Percentiles rank a stretch among this genome's conserved stretches.
Conservation (phyloP, 2,797 vertebrate genomes). For the Loriculus beryllinus region DNA sequence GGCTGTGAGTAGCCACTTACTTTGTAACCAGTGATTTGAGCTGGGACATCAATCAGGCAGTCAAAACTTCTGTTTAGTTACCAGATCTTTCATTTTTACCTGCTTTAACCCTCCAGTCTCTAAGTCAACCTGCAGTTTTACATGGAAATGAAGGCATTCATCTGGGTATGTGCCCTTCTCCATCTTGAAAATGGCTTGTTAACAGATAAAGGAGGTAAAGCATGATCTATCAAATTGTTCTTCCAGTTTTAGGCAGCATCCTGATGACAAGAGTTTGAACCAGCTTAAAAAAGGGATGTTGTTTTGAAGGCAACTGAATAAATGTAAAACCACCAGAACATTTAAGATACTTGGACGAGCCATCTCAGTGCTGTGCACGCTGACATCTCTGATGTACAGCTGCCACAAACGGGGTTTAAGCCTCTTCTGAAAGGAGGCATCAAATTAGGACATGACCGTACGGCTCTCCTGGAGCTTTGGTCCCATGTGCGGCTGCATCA, state of each 20-base stretch:
- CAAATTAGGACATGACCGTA: neutral
- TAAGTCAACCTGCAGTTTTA: neutral
- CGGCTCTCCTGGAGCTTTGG: neutral
- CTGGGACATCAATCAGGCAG: neutral
- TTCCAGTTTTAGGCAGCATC: neutral
- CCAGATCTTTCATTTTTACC: neutral
- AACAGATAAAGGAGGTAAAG: neutral
- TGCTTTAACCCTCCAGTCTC: neutral
- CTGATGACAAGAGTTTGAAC: neutral
- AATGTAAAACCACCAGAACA: neutral
- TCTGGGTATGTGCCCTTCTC: neutral
- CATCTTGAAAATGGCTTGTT: neutral
- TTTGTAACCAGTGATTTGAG: neutral
- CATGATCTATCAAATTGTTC: neutral
- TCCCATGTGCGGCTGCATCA: neutral
- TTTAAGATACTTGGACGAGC: neutral
- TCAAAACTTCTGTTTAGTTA: neutral
- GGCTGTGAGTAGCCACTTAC: neutral
- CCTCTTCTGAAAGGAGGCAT: fast-evolving
- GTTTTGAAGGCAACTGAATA: neutral
- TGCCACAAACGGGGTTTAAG: neutral
- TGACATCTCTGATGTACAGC: neutral
- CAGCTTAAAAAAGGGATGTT: neutral
- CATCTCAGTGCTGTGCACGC: fast-evolving
- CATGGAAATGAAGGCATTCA: neutral